phyloP scores from a whole-genome alignment of 1,140 invertebrate species.

The Ips nitidus region DNA sequence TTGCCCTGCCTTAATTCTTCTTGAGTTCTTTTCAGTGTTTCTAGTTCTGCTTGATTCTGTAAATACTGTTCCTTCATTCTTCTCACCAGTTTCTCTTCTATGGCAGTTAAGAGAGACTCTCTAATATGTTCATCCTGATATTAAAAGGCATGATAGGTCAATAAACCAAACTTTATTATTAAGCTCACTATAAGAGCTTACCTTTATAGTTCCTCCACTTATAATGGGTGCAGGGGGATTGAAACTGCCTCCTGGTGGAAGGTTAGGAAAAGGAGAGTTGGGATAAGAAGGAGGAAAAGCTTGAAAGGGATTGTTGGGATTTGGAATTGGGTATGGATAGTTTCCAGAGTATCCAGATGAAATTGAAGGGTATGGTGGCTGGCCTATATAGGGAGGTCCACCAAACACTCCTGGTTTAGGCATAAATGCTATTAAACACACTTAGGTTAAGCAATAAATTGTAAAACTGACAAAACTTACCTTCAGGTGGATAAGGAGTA shows the following conservation, averaged over 20 bases:
- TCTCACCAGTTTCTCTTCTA: constrained; percentile 90
- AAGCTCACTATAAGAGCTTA: neutral
- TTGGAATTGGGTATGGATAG: constrained; percentile 34
- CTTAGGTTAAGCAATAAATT: constrained; percentile 3
- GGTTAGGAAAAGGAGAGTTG: constrained; percentile 43
- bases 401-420: constrained; percentile 57
- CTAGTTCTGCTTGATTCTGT: constrained; percentile 88
- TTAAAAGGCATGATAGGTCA: neutral
- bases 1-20: constrained; percentile 87
- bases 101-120: constrained; percentile 89
- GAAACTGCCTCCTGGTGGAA: constrained; percentile 45
- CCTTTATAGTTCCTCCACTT: constrained; percentile 73
- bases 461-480: constrained; percentile 46
- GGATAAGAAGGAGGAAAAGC: constrained; percentile 44
- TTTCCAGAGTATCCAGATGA: constrained; percentile 43
- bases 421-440: constrained; percentile 51
- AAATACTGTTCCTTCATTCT: constrained; percentile 86
- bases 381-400: constrained; percentile 31
- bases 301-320: constrained; percentile 29
- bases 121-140: constrained; percentile 87
- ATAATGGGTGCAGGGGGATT: constrained; percentile 46
- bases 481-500: constrained; percentile 65
- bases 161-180: neutral
- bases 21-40: constrained; percentile 85
- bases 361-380: constrained; percentile 33